Percentiles rank a stretch among this genome's conserved stretches.
Conservation (phyloP, 2,888 invertebrate genomes). For the Romanomermis culicivorax region DNA sequence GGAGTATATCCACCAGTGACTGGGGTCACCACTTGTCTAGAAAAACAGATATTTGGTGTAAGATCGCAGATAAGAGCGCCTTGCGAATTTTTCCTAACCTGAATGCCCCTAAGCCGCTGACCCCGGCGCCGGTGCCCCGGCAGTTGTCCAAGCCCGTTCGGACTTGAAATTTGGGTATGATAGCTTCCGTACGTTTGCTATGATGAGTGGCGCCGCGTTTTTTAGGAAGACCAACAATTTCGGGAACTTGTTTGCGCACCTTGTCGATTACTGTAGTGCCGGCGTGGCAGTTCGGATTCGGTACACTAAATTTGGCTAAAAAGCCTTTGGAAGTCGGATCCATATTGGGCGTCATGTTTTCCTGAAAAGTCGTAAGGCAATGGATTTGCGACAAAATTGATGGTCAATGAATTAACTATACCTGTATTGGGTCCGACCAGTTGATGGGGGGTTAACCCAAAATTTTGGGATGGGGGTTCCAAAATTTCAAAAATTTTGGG, state of each 20-base stretch:
- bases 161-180: constrained; percentile 6
- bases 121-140: constrained; percentile 7
- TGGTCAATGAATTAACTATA: no score
- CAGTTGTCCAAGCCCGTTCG: background rate
- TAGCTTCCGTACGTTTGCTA: background rate
- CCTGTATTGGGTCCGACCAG: no score
- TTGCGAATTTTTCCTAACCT: no score
- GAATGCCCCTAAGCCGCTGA: background rate
- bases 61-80: no score
- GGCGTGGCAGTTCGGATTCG: constrained; percentile 10
- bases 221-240: background rate
- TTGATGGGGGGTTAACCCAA: no score
- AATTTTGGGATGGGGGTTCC: no score
- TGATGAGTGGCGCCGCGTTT: background rate
- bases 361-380: no score
- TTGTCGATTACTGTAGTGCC: constrained; percentile 6
- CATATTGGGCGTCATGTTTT: background rate
- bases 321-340: constrained; percentile 5
- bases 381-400: no score
- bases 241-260: constrained; percentile 6
- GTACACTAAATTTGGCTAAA: background rate
- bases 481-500: no score
- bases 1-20: constrained; percentile 4
- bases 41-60: no score
- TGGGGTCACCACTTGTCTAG: constrained; percentile 8